Base-by-base conservation (phyloP, 2,113 vertebrate species). In the Neolamprologus devosi region DNA sequence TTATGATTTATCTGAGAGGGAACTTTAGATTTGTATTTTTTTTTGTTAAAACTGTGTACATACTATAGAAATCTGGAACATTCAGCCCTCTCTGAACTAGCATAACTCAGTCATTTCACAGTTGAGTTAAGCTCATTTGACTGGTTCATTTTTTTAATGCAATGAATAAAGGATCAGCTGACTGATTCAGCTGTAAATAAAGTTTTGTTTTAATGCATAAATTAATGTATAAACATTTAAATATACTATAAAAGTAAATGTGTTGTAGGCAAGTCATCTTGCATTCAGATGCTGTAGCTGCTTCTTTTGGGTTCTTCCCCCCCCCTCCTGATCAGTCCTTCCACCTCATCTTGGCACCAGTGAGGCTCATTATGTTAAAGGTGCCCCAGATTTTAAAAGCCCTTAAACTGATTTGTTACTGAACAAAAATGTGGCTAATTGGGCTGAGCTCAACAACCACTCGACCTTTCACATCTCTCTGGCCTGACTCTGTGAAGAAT, bases 291-390 rank as follows among this genome's bases (percentile, higher is more conserved):
- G 57, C 57, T 1, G 14, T 58, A 58, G 26, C 0, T 58, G 55
- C 55, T 58, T 5, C 4, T 1, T 3, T 2, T 8, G 28, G 28
- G 28, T 1, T n/a, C n/a, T n/a, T n/a, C 26, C 26, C 26, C 2
- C 8, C 9, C 1, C 9, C 26, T 2, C 9, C 70, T 57, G 7
- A 33, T 63, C 58, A 10, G 83, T 83, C 84, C 65, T 86, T 47
- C 33, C 68, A 37, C 13, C 53, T 10, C 2, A 35, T 86, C 82
- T 73, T 73, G 13, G 8, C 51, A 5, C 35, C 49, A 21, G 4
- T 81, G 47, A 88, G 80, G 53, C 84, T 78, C 88, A 93, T 93
- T 93, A 73, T 89, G 75, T 91, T 87, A 93, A 93, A 90, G 88
- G 79, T 93, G 23, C 70, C 55, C 17, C 80, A 35, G 23, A 75